Evolutionary conservation across 2,888 invertebrate species (phyloP).

Genomic region (Geophilus truncorum): DNA sequence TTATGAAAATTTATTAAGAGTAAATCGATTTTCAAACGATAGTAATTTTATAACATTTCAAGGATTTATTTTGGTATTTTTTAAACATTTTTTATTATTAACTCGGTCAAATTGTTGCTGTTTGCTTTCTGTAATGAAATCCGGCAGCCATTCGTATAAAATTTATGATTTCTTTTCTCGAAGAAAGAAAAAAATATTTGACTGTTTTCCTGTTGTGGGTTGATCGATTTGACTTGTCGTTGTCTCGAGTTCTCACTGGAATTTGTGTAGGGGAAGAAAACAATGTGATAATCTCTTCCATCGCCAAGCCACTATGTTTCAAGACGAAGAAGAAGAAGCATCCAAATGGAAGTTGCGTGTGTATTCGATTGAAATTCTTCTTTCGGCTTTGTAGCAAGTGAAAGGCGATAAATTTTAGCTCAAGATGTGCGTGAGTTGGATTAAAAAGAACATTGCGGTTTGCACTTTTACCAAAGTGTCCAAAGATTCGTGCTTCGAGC

Average conservation of each 20-base stretch:
- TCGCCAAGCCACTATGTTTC: not conserved
- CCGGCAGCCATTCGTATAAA: not conserved
- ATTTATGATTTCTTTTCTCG: not conserved
- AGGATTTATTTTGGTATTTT: not conserved
- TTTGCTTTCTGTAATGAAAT: not conserved
- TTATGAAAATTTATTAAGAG: not conserved
- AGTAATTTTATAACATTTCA: not conserved
- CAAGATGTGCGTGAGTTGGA: conserved; percentile 13
- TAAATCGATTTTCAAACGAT: not conserved
- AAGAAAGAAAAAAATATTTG: too few species aligned
- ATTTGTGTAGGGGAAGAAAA: not conserved
- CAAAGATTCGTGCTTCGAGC: not conserved
- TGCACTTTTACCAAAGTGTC: not conserved
- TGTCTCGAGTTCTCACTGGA: not conserved
- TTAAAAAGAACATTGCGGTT: not conserved
- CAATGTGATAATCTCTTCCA: conserved; percentile 21
- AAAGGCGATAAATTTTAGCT: conserved; percentile 25
- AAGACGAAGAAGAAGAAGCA: not conserved
- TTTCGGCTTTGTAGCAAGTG: conserved; percentile 18
- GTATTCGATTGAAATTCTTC: conserved; percentile 27
- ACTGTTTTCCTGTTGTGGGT: not conserved
- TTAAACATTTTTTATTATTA: not conserved
- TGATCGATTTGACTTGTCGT: conserved; percentile 13
- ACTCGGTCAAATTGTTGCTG: not conserved
- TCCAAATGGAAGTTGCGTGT: conserved; percentile 13